A percentile compares a stretch with the other conserved stretches of the same genome.
Evolutionary conservation across 23 tunicate species (phyloP).

Genomic region (Botrylloides violaceus): DNA sequence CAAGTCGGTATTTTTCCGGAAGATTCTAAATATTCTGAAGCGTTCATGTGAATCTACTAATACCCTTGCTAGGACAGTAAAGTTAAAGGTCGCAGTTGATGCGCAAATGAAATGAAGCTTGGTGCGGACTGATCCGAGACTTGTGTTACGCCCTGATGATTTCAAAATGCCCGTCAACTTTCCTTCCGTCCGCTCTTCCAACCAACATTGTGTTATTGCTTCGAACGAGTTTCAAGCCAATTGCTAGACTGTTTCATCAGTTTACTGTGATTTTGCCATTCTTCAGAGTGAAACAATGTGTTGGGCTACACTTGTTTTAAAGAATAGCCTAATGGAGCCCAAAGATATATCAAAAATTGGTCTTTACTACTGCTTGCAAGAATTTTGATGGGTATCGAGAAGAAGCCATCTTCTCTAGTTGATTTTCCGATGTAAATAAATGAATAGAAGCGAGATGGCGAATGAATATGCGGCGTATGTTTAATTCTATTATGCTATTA

Average conservation of each 20-base stretch:
- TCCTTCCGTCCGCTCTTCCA: background rate
- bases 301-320: background rate
- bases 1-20: too few species aligned
- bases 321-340: background rate
- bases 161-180: background rate
- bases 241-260: background rate
- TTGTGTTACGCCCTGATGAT: background rate
- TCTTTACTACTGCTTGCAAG: background rate
- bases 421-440: background rate
- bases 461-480: too few species aligned
- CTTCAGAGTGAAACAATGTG: background rate
- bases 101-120: too few species aligned
- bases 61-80: too few species aligned
- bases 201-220: background rate
- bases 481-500: too few species aligned
- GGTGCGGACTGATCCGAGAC: too few species aligned
- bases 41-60: too few species aligned
- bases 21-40: too few species aligned
- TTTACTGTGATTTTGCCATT: constrained; percentile 1
- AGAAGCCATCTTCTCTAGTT: background rate
- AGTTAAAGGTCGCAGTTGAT: too few species aligned
- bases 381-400: background rate
- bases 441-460: background rate
- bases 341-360: background rate
- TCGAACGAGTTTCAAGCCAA: background rate